Base-by-base conservation (phyloP, 2,113 vertebrate species). In the Oenanthe oenanthe region DNA sequence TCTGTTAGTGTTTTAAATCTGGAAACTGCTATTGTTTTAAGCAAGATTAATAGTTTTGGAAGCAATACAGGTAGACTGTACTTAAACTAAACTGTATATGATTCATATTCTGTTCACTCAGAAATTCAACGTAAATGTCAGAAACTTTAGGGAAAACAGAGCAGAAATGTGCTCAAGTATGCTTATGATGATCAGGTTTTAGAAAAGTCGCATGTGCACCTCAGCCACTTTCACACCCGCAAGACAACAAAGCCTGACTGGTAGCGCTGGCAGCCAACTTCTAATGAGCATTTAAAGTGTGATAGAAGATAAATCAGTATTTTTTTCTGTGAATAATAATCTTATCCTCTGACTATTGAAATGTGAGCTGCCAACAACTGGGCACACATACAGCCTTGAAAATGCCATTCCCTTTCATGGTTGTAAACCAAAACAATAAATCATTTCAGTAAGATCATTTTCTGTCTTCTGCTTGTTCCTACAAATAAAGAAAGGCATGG, bases 371-470 rank as follows among this genome's bases (percentile, higher is more conserved):
- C 76, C 78, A 85, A 71, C 60, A 94, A 61, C 47, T 31, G 25
- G 32, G 36, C 82, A 86, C 51, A 74, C 40, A 88, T 19, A 67
- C 4, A 67, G 94, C 75, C 94, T 75, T 48, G 42, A 79, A 88
- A 94, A 94, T 67, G 51, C 40, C 75, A 76, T 61, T 85, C 90
- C 43, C 86, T 88, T 54, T 63, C 66, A 75, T 78, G 70, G 94
- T 24, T 63, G 50, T 42, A 89, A 96, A 91, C 68, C 89, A 90
- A 96, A 97, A 72, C 91, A 95, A 91, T 93, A 96, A 83, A 91
- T 92, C 81, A 92, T 87, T 92, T 95, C 65, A 80, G 56, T 45
- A 95, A 94, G 48, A 85, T 75, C 6, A 48, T 74, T 67, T 94
- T 84, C 85, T 75, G 84, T 56, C 65, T 61, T 74, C 75, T 92